A percentile compares a stretch with the other conserved stretches of the same genome.
These are phyloP conservation scores for Leptestheria dahalacensis DNA, from an alignment of 1,140 invertebrate species.

Conservation along the genomic window DNA sequence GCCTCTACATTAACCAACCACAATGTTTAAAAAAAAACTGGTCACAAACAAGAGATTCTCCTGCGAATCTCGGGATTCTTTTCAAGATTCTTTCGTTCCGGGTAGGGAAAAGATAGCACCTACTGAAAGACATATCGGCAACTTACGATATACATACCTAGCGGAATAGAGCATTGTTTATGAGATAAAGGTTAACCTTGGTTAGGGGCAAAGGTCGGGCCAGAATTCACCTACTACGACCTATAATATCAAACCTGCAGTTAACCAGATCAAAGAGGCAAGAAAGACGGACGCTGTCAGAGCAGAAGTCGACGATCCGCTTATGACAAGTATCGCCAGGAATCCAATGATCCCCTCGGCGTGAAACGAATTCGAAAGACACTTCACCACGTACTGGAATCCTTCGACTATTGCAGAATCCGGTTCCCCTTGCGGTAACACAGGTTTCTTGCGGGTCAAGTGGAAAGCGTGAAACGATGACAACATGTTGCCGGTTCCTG, in stretches of 20 bases:
- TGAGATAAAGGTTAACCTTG: too few relatives aligned
- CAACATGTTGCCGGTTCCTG: not conserved
- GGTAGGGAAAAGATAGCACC: too few relatives aligned
- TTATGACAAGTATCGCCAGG: not conserved
- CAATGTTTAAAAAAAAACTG: not conserved
- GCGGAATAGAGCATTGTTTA: too few relatives aligned
- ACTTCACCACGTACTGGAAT: not conserved
- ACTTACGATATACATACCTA: too few relatives aligned
- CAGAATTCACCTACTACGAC: too few relatives aligned
- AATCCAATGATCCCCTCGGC: not conserved
- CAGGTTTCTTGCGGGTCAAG: not conserved
- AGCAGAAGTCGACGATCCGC: not conserved
- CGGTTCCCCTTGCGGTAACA: not conserved
- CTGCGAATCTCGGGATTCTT: too few relatives aligned
- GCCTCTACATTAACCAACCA: not conserved
- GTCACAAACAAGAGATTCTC: not conserved
- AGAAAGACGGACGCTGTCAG: not conserved
- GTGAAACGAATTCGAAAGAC: not conserved
- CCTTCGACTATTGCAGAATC: not conserved
- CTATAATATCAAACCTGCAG: too few relatives aligned
- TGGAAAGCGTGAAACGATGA: not conserved
- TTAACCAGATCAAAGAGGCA: not conserved
- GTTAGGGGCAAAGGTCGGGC: too few relatives aligned
- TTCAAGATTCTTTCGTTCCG: too few relatives aligned
- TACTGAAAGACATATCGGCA: too few relatives aligned